These are phyloP conservation scores for Bergia sp. DNA, from an alignment of 92 coral and sea anemone genomes.

Conservation along the genomic window DNA sequence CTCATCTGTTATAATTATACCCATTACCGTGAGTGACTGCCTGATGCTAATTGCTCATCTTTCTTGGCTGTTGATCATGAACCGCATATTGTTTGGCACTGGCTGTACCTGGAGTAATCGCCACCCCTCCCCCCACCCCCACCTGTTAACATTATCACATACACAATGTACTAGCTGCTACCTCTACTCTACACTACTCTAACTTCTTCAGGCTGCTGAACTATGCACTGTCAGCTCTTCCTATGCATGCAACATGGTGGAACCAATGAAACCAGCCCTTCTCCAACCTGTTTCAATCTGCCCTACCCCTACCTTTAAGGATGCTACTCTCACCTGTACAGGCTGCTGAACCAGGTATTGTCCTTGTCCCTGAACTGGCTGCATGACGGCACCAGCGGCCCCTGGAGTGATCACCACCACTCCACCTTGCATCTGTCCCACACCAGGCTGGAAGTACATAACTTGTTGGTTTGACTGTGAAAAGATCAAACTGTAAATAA, in stretches of 20 bases:
- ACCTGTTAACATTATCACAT: too few relatives aligned
- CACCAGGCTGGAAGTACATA: conserved; percentile 15
- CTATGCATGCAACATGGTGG: too few relatives aligned
- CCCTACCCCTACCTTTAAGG: neutral
- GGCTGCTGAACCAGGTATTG: conserved; percentile 20
- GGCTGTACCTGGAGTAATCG: too few relatives aligned
- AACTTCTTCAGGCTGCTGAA: conserved; percentile 22
- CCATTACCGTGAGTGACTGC: too few relatives aligned
- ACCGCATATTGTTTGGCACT: too few relatives aligned
- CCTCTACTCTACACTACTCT: too few relatives aligned
- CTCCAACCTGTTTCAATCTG: neutral
- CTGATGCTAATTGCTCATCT: too few relatives aligned
- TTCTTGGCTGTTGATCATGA: too few relatives aligned
- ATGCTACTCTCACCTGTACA: neutral
- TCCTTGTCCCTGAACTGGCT: conserved; percentile 35
- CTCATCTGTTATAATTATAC: too few relatives aligned
- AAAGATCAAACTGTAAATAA: neutral
- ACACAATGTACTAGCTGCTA: too few relatives aligned
- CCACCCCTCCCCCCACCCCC: neutral
- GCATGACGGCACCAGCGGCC: conserved; percentile 16
- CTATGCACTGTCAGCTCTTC: neutral
- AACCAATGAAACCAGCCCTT: neutral
- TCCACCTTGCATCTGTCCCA: conserved; percentile 24
- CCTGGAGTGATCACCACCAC: conserved; percentile 20
- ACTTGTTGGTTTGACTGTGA: conserved; percentile 34